Base-by-base conservation (phyloP, 2,888 invertebrate genomes). In the Phortica okadai region DNA sequence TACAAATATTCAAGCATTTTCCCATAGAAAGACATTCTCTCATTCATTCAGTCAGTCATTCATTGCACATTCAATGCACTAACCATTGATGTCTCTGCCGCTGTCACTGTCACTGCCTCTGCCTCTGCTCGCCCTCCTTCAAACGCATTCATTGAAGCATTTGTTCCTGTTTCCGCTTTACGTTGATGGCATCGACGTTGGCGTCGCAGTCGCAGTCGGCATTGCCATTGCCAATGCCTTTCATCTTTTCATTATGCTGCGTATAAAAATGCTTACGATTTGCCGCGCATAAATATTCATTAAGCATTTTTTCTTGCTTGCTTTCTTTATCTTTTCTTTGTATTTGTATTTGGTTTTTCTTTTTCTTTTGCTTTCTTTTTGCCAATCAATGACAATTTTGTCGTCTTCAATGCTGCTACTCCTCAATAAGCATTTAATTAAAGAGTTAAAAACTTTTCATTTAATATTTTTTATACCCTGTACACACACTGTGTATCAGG, bases 381-480 rank as follows among this genome's bases (percentile, higher is more conserved):
- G 33, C 33, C 64, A 64, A 64, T 33, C 41, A 33, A 44, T 44
- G 50, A 67, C 16, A 67, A 67, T 67, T 67, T 67, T 14, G 50
- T 14, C 14, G 50, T 50, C 14, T 62, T 62, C 62, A 62, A 6
- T 62, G 16, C 14, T 56, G 10, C 16, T 62, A 4, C 62, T 73
- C 77, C 80, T 85, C 85, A 88, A 86, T 86, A 88, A 87, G 84
- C 85, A 86, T 86, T 86, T 86, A 86, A 86, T 86, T 86, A 86
- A 86, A 86, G 85, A 88, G 85, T 87, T 86, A 78, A 80, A 79
- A 81, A 83, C 79, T 82, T 86, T 84, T 44, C 54, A 67, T 54
- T 42, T 56, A 50, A 67, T 50, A n/a, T 73, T 76, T 72, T 33
- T 3, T 21, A 7, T 70, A n/a, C 6, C 0, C 33, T n/a, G n/a